Percentiles rank a stretch among this genome's conserved stretches.
These are phyloP conservation scores for Peromyscus nudipes DNA, from an alignment of 2,797 vertebrate species.

Conservation along the genomic window DNA sequence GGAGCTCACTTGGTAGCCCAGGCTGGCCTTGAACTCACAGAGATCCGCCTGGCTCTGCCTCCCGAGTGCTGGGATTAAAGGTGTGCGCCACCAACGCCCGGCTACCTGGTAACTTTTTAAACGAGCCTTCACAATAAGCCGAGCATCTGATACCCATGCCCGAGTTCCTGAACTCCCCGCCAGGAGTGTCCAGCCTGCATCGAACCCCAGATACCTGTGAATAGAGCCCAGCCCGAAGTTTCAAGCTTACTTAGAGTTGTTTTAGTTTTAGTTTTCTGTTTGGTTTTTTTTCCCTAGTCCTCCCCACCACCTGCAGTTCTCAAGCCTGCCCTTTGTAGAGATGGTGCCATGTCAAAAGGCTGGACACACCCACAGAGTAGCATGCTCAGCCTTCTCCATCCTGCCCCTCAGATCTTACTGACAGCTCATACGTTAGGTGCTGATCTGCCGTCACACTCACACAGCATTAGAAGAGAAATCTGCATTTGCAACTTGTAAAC, in stretches of 20 bases:
- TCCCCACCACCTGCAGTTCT: neutral
- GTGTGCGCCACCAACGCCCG: too few species aligned
- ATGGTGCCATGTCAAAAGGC: neutral
- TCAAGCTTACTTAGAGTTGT: neutral
- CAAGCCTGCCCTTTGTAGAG: neutral
- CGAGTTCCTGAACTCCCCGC: neutral
- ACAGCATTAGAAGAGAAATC: neutral
- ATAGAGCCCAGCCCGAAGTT: neutral
- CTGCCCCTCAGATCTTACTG: too few species aligned
- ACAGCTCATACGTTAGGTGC: neutral
- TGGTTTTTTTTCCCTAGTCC: neutral
- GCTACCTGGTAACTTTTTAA: neutral
- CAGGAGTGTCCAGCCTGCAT: neutral
- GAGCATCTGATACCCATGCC: neutral
- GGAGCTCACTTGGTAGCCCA: too few species aligned
- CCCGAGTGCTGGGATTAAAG: too few species aligned
- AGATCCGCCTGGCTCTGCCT: too few species aligned
- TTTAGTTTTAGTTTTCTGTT: fast-evolving
- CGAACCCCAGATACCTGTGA: neutral
- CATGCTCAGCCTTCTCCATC: neutral
- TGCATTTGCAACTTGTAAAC: neutral
- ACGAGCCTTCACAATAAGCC: neutral
- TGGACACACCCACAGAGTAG: too few species aligned
- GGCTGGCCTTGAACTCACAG: too few species aligned
- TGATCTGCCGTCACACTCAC: neutral